phyloP scores from a whole-genome alignment of 2,888 invertebrate species.

The Xiphydria camelus region DNA sequence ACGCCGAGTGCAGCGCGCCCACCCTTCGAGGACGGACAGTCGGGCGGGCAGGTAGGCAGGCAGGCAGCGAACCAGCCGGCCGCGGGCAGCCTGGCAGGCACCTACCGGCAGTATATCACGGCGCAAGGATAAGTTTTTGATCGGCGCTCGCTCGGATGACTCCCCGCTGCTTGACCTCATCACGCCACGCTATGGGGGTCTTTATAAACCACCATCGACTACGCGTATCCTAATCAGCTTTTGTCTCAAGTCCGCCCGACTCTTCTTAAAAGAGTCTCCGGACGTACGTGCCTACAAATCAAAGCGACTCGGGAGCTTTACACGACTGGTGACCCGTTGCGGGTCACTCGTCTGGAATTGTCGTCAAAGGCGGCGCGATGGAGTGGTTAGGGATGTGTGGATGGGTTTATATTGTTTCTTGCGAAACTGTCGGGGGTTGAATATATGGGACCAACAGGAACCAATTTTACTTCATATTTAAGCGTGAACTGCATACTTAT shows the following conservation, averaged over 20 bases:
- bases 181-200: constrained; percentile 55
- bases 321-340: too few species aligned
- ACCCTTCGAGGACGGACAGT: constrained; percentile 18
- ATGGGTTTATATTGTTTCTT: too few species aligned
- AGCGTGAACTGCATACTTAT: too few species aligned
- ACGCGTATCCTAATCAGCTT: constrained; percentile 51
- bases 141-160: constrained; percentile 48
- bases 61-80: constrained; percentile 27
- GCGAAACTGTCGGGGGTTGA: too few species aligned
- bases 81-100: constrained; percentile 33
- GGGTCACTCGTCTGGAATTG: too few species aligned
- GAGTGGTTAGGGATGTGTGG: too few species aligned
- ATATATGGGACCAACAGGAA: too few species aligned
- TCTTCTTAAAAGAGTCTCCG: not conserved
- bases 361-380: too few species aligned
- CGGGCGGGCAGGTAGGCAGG: constrained; percentile 26
- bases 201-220: constrained; percentile 48
- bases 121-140: constrained; percentile 51
- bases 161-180: constrained; percentile 56
- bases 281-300: not conserved
- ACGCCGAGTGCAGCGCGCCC: too few species aligned
- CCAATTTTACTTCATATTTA: too few species aligned
- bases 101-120: constrained; percentile 48
- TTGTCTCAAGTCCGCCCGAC: constrained; percentile 39
- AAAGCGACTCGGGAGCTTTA: not conserved